Conservation (phyloP, 92 coral and sea anemone genomes). For the Blastomussa wellsi region DNA sequence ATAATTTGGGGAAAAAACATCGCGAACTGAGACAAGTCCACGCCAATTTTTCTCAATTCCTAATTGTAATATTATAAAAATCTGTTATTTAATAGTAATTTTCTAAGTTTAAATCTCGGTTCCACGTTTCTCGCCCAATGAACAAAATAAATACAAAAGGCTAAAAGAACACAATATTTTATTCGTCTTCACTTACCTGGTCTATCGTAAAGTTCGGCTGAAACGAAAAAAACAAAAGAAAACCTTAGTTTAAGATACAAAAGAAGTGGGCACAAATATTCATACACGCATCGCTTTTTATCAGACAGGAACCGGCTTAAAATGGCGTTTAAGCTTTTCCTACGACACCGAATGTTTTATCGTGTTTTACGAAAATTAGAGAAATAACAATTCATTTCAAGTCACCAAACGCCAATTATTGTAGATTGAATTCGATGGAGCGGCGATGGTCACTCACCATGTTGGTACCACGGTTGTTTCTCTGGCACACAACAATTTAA, state of each 20-base stretch:
- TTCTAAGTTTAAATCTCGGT: neutral
- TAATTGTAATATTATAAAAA: neutral
- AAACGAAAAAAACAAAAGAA: slow-evolving; percentile 6
- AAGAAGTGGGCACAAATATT: neutral
- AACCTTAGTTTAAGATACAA: neutral
- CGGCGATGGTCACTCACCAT: slow-evolving; percentile 96
- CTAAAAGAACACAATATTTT: neutral
- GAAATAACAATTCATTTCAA: neutral
- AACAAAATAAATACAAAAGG: neutral
- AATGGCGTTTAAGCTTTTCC: slow-evolving; percentile 17
- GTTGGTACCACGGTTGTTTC: slow-evolving; percentile 65
- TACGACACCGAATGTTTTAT: neutral
- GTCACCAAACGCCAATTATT: neutral
- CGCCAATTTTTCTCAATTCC: neutral
- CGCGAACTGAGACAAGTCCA: neutral
- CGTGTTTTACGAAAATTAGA: neutral
- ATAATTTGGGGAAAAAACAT: neutral
- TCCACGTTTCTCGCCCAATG: neutral
- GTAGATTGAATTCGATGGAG: slow-evolving; percentile 77
- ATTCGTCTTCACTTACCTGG: slow-evolving; percentile 72
- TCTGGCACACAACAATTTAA: slow-evolving; percentile 41
- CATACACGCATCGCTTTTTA: neutral
- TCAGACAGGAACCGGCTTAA: slow-evolving; percentile 5
- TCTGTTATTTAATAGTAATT: neutral
- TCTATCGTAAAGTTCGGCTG: slow-evolving; percentile 98